Evolutionary conservation across 1,140 invertebrate genomes (phyloP).

Genomic region (Campoletis sonorensis): DNA sequence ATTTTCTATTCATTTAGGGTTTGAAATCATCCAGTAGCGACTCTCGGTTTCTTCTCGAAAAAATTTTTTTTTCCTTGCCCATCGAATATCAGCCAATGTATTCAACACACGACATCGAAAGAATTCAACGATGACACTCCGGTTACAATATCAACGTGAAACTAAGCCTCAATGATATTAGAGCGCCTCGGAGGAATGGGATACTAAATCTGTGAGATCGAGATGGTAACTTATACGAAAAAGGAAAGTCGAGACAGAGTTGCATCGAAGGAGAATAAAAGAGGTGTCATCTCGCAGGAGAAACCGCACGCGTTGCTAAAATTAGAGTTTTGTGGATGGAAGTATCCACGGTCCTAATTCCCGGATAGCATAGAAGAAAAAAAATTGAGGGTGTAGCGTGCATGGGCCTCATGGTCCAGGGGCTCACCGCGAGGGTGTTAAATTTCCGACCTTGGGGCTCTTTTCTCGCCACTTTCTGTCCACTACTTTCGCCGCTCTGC

Average conservation of each 20-base stretch:
- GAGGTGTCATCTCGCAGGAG: conserved; percentile 22
- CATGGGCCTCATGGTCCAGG: not conserved
- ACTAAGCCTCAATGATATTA: conserved; percentile 18
- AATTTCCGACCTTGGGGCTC: conserved; percentile 38
- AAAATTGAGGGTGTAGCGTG: conserved; percentile 49
- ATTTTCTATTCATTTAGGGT: no score
- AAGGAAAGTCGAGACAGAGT: not conserved
- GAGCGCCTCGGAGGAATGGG: not conserved
- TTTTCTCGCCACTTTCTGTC: conserved; percentile 14
- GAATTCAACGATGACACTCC: not conserved
- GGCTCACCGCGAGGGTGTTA: conserved; percentile 26
- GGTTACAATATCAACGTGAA: conserved; percentile 5
- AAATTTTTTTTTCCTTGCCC: not conserved
- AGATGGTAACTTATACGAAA: conserved; percentile 26
- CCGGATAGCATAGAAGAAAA: conserved; percentile 7
- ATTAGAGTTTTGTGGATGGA: conserved; percentile 37
- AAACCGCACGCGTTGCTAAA: conserved; percentile 41
- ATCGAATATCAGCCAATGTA: not conserved
- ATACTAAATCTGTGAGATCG: not conserved
- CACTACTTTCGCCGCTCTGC: conserved; percentile 38
- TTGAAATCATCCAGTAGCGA: no score
- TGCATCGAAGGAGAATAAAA: conserved; percentile 21
- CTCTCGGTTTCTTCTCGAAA: not conserved
- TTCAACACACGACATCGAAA: not conserved
- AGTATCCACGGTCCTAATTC: conserved; percentile 35